These are phyloP conservation scores for Leucophora obtusa DNA, from an alignment of 2,888 invertebrate species.

Conservation along the genomic window DNA sequence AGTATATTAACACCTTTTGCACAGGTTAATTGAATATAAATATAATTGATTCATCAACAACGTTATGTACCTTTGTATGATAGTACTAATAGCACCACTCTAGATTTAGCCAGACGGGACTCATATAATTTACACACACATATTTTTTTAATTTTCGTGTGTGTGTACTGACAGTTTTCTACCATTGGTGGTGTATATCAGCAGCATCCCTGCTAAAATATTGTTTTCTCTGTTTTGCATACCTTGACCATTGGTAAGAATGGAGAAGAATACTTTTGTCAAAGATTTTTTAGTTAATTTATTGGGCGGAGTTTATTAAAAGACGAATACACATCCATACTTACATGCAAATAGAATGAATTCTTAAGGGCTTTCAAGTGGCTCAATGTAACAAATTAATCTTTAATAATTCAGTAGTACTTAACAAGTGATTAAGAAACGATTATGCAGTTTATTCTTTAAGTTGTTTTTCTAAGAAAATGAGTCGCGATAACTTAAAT, in stretches of 20 bases:
- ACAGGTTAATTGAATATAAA: conserved; percentile 36
- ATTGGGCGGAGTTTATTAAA: conserved; percentile 34
- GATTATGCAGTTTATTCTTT: conserved; percentile 30
- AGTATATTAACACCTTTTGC: conserved; percentile 42
- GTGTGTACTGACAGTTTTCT: background rate
- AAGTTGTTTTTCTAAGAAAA: background rate
- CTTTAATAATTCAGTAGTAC: conserved; percentile 36
- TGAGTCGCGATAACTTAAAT: conserved; percentile 19
- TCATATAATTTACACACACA: background rate
- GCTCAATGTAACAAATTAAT: conserved; percentile 29
- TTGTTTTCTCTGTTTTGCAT: conserved; percentile 23
- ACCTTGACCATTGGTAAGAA: background rate
- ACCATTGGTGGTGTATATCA: conserved; percentile 41
- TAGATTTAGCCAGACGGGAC: too few species aligned
- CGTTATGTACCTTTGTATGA: background rate
- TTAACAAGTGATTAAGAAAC: conserved; percentile 40
- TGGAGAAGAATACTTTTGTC: background rate
- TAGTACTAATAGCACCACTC: too few species aligned
- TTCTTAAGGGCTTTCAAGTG: conserved; percentile 20
- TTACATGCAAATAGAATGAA: too few species aligned
- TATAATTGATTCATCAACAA: conserved; percentile 30
- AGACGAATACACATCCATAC: background rate
- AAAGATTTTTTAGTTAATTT: conserved; percentile 1
- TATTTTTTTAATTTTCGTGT: background rate
- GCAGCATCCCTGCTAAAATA: conserved; percentile 22